Base-by-base conservation (phyloP, 2,113 vertebrate genomes). In the Ctenodactylus gundi region DNA sequence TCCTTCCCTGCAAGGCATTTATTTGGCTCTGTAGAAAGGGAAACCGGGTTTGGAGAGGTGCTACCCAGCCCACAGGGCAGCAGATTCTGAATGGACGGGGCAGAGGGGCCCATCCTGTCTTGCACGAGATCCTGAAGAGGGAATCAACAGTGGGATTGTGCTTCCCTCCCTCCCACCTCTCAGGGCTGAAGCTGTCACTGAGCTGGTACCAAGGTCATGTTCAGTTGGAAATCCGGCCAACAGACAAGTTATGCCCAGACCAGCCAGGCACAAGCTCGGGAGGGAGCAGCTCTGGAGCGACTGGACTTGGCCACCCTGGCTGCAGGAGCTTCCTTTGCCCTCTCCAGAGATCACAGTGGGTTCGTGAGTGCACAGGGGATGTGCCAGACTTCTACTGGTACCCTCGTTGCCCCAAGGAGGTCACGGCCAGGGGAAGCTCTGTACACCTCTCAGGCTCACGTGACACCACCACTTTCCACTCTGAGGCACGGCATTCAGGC, bases 41-140 rank as follows among this genome's bases (percentile, higher is more conserved):
- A 2, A 13, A 2, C 60, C 3, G 20, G 20, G 20, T 34, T 81
- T 25, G 67, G 14, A 64, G 15, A 73, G 15, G 10, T 53, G 23
- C 13, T 0, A 21, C 25, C 25, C 15, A 25, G 7, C 39, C 31
- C 14, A 0, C 1, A 27, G 73, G 10, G 3, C 41, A 13, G 3
- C 41, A 41, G 15, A 55, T 64, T 81, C 39, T 57, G 29, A 58
- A 1, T 82, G 44, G 21, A 25, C 15, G 10, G 0, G 8, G 5
- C 36, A 34, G 20, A 6, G 11, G 14, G 27, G n/a, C 29, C 81
- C 60, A 25, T 21, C 23, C 0, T 20, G 73, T 53, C n/a, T 73
- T 21, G 46, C 4, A 13, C 70, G 53, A 29, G 41, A 36, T 41
- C 11, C 8, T 0, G 4, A n/a, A 62, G 53, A 72, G 76, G 41